Evolutionary conservation across 35 echinoderm and acorn worm species (phyloP), one percentile per base, ranked within the genome.

Genomic region (Chiridota heheva): DNA sequence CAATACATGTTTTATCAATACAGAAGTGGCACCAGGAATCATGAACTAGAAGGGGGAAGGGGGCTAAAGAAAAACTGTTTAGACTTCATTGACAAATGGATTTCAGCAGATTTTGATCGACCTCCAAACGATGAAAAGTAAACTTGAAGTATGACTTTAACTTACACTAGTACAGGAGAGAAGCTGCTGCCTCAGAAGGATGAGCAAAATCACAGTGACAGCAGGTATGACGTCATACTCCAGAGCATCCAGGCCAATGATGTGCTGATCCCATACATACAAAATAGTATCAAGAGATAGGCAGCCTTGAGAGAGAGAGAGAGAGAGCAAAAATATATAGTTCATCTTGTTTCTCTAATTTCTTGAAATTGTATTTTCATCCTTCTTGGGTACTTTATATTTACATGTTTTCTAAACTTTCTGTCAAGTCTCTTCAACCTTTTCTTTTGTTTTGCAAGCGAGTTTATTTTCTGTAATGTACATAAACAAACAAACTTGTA

Each of bases 211-310:
- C 12, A 71, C 92, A 31, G 87, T 72, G 24, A 96, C 61, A 45
- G 68, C 61, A 36, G 87, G 92, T 13, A 90, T 68, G 61, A 96
- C 64, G 55, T 86, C 87, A 82, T 78, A 96, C 44, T 77, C 64
- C 10, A 87, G 92, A 60, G 45, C 68, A 65, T 84, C 92, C 57
- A 96, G 46, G 13, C 92, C 87, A 22, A 96, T 68, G 3, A 96
- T 73, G 59, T 96, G 81, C 71, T 96, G 92, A 68, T 96, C 92
- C 92, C 92, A 96, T 15, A 86, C 72, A 76, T 68, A 96, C 60
- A 96, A 37, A 42, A 90, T 77, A 4, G 92, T 49, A 55, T 96
- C 92, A 28, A 96, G 78, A 16, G 73, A 60, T 36, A 96, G 69
- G 34, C 83, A 96, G 35, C 92, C 92, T 96, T n/a, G n/a, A n/a